These are phyloP conservation scores for Rhinoptilus africanus DNA, from an alignment of 2,113 vertebrate genomes.

Conservation along the genomic window DNA sequence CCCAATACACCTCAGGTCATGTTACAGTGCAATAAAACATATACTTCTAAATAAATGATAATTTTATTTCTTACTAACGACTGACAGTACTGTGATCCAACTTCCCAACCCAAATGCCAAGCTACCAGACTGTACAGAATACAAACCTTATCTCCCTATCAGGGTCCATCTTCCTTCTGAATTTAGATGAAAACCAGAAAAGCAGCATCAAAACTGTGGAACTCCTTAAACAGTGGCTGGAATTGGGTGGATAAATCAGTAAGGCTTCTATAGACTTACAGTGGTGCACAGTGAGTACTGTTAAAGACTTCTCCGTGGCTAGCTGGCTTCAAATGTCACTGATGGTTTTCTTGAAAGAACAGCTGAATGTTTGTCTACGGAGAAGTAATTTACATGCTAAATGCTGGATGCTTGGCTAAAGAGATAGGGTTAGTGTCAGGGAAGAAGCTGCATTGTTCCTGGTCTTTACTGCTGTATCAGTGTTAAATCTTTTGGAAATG, in stretches of 20 bases:
- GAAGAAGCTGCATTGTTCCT: background rate
- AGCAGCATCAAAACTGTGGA: background rate
- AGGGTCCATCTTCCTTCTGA: background rate
- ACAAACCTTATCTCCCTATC: background rate
- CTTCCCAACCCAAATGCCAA: background rate
- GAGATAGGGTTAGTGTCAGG: background rate
- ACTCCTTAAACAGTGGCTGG: background rate
- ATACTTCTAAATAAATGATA: background rate
- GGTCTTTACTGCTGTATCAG: background rate
- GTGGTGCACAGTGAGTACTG: background rate
- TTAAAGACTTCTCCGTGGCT: background rate
- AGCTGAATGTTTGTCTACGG: background rate
- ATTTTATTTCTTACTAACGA: background rate
- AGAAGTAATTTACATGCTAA: background rate
- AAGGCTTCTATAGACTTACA: background rate
- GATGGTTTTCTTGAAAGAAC: background rate
- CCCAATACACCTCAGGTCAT: background rate
- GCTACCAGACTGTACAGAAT: background rate
- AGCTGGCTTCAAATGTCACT: background rate
- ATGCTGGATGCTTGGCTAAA: background rate
- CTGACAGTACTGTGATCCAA: background rate
- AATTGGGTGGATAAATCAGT: background rate
- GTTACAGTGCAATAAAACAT: background rate
- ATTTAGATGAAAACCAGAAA: background rate
- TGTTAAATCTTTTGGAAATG: background rate